These are phyloP conservation scores for Rhynchomys soricoides DNA, from an alignment of 2,113 vertebrate genomes.

Conservation along the genomic window DNA sequence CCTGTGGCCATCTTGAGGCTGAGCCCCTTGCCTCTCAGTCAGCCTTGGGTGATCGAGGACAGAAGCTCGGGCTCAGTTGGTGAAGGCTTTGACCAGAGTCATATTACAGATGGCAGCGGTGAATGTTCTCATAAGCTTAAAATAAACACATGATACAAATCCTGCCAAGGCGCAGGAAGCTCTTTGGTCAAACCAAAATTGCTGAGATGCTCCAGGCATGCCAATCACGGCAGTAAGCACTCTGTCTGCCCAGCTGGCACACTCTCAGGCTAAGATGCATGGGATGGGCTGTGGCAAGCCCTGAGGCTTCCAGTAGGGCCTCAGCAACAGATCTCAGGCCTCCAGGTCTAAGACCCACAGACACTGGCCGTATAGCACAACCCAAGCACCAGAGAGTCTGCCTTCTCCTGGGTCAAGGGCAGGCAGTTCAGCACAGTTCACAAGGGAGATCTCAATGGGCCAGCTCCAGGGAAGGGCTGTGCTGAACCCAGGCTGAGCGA, in stretches of 20 bases:
- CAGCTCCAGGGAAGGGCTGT: background rate
- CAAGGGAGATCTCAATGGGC: background rate
- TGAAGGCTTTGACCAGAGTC: conserved; percentile 43
- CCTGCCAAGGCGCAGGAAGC: background rate
- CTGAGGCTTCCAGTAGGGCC: background rate
- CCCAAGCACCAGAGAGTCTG: background rate
- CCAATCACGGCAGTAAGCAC: conserved; percentile 59
- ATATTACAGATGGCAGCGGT: background rate
- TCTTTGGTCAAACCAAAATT: conserved; percentile 50
- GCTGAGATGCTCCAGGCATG: conserved; percentile 63
- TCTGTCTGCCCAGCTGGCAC: background rate
- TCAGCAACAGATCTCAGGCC: background rate
- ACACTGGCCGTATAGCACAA: background rate
- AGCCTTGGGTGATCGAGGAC: conserved; percentile 9
- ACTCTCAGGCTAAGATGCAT: accelerated
- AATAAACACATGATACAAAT: conserved; percentile 78
- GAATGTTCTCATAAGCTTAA: conserved; percentile 76
- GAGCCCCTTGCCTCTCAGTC: background rate
- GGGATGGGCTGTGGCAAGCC: background rate
- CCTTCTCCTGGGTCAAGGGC: background rate
- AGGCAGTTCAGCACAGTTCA: accelerated
- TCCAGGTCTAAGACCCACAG: background rate
- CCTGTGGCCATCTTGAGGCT: background rate
- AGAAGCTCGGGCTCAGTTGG: conserved; percentile 32
- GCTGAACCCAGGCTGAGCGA: background rate